Base-by-base conservation (phyloP, 2,888 invertebrate species). In the Macaria notata region DNA sequence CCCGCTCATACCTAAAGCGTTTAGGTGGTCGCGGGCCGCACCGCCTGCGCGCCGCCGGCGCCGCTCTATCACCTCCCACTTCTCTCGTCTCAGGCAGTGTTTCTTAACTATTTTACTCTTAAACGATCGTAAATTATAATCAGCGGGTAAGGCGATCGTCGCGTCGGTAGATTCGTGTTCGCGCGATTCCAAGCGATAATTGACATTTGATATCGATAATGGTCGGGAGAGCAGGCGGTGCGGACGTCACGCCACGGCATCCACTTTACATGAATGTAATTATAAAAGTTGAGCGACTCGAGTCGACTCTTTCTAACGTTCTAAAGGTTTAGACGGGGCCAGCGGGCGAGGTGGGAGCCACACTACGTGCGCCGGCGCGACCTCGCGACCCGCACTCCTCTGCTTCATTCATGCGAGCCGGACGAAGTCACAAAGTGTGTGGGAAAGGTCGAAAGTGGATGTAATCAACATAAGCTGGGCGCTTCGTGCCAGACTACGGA, bases 1-100 rank as follows among this genome's bases (percentile, higher is more conserved):
- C 84, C 90, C 90, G 81, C 90, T 84, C 90, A 91, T 90, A 90
- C 90, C 90, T 91, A 91, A 91, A 91, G 90, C 90, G 90, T 91
- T 88, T 84, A 88, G 86, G 86, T 86, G 85, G 72, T 79, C 86
- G 86, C 76, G 71, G 66, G 73, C 75, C 86, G 86, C 88, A 81
- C 81, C 79, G 84, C 76, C 86, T 76, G 81, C 78, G 74, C 73
- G 80, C 76, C 77, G 73, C 46, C 19, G 50, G 19, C 47, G 66
- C 81, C 78, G 83, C 75, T 84, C 76, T 79, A 78, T 73, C 72
- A 79, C 73, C 75, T 73, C 41, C 45, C 33, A 42, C 50, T 9
- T 49, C 36, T 8, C 45, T 49, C 43, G 8, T 46, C 31, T 56
- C 41, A 47, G 46, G 44, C 56, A 56, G 54, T 44, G 8, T 44